A percentile compares a stretch with the other conserved stretches of the same genome.
These are phyloP conservation scores for Leucoma salicis DNA, from an alignment of 2,888 invertebrate genomes.

Conservation along the genomic window DNA sequence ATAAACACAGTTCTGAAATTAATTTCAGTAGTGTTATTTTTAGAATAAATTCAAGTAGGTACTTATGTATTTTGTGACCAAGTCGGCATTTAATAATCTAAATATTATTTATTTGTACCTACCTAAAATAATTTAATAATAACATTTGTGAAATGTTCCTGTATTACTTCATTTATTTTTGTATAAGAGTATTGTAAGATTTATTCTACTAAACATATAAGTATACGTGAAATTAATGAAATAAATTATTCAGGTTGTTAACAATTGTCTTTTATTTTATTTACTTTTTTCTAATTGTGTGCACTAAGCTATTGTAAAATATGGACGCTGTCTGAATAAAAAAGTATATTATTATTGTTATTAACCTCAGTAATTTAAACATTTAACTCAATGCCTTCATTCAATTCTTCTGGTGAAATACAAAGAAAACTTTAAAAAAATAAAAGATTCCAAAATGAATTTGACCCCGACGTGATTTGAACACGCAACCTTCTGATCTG, in stretches of 20 bases:
- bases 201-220: constrained; percentile 6
- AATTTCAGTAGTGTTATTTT: background rate
- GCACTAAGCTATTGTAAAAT: too few relatives aligned
- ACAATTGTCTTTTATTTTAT: background rate
- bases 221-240: constrained; percentile 23
- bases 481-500: constrained; percentile 99
- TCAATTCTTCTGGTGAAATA: background rate
- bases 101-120: background rate
- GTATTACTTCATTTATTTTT: constrained; percentile 37
- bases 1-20: background rate
- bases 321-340: too few relatives aligned
- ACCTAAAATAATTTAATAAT: background rate
- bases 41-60: background rate
- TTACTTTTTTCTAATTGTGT: background rate
- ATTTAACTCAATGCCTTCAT: too few relatives aligned
- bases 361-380: too few relatives aligned
- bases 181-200: constrained; percentile 29
- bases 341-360: too few relatives aligned
- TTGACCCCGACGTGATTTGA: constrained; percentile 98
- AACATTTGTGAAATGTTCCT: constrained; percentile 2
- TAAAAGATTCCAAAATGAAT: background rate
- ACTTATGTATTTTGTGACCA: background rate
- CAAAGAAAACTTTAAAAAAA: background rate
- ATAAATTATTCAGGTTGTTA: constrained; percentile 5
- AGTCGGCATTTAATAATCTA: background rate